Evolutionary conservation across 2,888 invertebrate species (phyloP).

Genomic region (Campoletis raptor): DNA sequence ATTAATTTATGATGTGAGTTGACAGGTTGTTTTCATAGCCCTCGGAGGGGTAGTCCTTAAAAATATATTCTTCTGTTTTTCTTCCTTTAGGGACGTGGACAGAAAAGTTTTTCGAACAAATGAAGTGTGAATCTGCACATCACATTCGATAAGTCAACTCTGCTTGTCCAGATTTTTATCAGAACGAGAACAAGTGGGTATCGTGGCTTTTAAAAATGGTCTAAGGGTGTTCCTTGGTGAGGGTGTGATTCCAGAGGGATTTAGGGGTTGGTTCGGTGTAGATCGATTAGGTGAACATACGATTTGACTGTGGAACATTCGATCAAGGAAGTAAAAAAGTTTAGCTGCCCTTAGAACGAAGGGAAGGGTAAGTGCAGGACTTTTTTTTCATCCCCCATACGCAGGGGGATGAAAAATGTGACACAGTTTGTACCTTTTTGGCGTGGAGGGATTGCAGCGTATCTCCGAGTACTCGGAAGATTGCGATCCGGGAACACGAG

Average conservation of each 20-base stretch:
- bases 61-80: not conserved
- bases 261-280: constrained; percentile 1
- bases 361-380: not conserved
- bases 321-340: constrained; percentile 9
- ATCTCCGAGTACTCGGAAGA: constrained; percentile 73
- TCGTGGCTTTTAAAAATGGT: constrained; percentile 16
- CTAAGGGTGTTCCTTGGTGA: not conserved
- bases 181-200: not conserved
- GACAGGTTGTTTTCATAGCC: not conserved
- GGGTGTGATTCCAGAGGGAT: not conserved
- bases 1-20: constrained; percentile 8
- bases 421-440: constrained; percentile 70
- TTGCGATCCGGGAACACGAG: constrained; percentile 62
- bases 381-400: not conserved
- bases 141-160: not conserved
- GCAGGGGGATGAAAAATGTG: constrained; percentile 62
- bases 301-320: constrained; percentile 27
- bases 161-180: constrained; percentile 4
- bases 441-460: constrained; percentile 72
- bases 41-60: not conserved
- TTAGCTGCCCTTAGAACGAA: constrained; percentile 12
- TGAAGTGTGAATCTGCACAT: constrained; percentile 5
- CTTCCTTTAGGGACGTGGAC: not conserved
- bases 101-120: constrained; percentile 6
- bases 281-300: constrained; percentile 25